These are phyloP conservation scores for Sialis lutaria DNA, from an alignment of 2,888 invertebrate species.

Conservation along the genomic window DNA sequence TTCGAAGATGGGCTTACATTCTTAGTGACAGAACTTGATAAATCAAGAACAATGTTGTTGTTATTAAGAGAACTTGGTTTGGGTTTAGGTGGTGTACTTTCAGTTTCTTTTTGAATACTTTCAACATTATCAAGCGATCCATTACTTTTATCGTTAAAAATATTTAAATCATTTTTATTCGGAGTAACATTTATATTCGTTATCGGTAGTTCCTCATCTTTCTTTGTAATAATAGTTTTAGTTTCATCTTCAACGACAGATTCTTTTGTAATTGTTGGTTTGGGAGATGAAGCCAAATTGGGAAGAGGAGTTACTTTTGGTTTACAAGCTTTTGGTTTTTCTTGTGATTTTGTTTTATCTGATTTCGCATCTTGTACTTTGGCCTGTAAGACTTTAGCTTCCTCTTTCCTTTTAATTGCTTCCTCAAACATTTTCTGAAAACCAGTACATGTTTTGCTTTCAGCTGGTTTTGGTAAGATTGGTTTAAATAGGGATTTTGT, in stretches of 20 bases:
- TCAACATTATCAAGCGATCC: no score
- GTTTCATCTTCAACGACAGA: conserved; percentile 1
- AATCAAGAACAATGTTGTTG: not conserved
- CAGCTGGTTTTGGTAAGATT: not conserved
- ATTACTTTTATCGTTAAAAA: no score
- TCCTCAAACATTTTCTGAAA: conserved; percentile 28
- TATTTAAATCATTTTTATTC: no score
- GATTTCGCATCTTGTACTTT: not conserved
- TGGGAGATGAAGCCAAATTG: conserved; percentile 3
- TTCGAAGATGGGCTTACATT: no score
- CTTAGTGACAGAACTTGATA: not conserved
- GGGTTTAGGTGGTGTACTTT: no score
- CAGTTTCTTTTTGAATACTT: no score
- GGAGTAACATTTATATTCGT: not conserved
- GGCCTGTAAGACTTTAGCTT: conserved; percentile 1
- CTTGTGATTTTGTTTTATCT: no score
- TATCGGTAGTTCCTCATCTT: not conserved
- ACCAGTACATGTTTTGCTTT: not conserved
- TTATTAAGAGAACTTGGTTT: no score
- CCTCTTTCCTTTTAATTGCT: conserved; percentile 18
- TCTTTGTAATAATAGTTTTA: not conserved
- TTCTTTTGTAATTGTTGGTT: conserved; percentile 1
- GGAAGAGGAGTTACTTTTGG: conserved; percentile 7
- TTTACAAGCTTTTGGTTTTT: conserved; percentile 2
- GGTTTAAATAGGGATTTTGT: not conserved